phyloP scores from a whole-genome alignment of 1,140 invertebrate genomes.

The Sitophilus oryzae region DNA sequence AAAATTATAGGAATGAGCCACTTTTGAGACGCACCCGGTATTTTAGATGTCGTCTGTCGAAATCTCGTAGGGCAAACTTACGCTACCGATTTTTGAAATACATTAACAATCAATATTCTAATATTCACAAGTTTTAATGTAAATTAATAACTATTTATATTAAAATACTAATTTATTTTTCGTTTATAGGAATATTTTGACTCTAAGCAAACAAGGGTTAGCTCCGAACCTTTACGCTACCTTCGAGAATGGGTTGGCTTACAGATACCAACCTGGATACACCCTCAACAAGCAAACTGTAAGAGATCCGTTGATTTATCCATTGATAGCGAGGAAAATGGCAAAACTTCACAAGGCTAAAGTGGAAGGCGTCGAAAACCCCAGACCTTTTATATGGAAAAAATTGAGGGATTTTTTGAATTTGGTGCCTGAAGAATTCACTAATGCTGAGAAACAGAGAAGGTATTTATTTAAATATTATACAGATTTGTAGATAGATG shows the following conservation, averaged over 20 bases:
- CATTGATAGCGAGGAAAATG: slow-evolving; percentile 70
- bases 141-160: too few species aligned
- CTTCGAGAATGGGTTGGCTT: slow-evolving; percentile 91
- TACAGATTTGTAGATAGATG: too few species aligned
- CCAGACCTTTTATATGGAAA: slow-evolving; percentile 62
- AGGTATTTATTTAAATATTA: too few species aligned
- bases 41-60: too few species aligned
- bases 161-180: too few species aligned
- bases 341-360: slow-evolving; percentile 71
- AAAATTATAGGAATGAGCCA: too few species aligned
- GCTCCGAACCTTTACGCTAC: slow-evolving; percentile 83
- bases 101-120: too few species aligned
- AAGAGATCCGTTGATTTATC: slow-evolving; percentile 62
- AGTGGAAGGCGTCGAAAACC: slow-evolving; percentile 38
- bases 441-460: slow-evolving; percentile 57
- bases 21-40: too few species aligned
- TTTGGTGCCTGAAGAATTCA: slow-evolving; percentile 62
- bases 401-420: slow-evolving; percentile 69
- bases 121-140: too few species aligned
- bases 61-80: too few species aligned
- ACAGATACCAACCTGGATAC: slow-evolving; percentile 83
- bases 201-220: slow-evolving; percentile 67
- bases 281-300: slow-evolving; percentile 69
- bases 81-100: too few species aligned
- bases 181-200: slow-evolving; percentile 57